phyloP scores from a whole-genome alignment of 2,797 vertebrate species.

The Tenualosa thibaudeaui region DNA sequence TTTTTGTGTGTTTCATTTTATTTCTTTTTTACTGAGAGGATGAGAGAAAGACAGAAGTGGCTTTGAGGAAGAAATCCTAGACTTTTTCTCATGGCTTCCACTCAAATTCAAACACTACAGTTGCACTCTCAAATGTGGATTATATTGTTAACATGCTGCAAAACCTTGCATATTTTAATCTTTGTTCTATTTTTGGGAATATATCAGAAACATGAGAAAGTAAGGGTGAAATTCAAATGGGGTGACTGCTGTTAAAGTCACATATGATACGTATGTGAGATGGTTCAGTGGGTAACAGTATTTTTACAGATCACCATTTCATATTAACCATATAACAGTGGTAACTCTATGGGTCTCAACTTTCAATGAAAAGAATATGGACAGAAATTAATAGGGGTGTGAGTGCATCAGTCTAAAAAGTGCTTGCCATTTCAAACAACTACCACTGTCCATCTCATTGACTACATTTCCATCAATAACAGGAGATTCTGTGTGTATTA shows the following conservation, averaged over 20 bases:
- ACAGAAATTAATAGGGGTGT: background rate
- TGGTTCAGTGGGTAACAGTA: background rate
- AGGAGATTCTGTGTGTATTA: background rate
- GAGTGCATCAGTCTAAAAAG: background rate
- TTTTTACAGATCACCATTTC: background rate
- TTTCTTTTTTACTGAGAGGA: constrained; percentile 28
- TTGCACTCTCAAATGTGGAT: constrained; percentile 21
- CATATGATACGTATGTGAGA: background rate
- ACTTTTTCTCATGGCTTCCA: constrained; percentile 10
- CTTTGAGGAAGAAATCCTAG: constrained; percentile 29
- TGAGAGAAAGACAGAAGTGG: background rate
- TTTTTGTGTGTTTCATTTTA: constrained; percentile 28
- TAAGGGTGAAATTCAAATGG: constrained; percentile 12
- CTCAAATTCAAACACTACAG: constrained; percentile 24
- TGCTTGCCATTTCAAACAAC: background rate
- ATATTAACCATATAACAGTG: background rate
- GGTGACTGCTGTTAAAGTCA: background rate
- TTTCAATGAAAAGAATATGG: background rate
- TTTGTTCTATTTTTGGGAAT: constrained; percentile 8
- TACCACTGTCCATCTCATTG: background rate
- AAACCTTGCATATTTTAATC: background rate
- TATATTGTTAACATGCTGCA: constrained; percentile 14
- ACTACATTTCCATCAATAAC: background rate
- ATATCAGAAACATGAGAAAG: constrained; percentile 1
- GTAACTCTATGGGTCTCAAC: background rate